Evolutionary conservation across 2,113 vertebrate genomes (phyloP).

Genomic region (Micronisus gabar): DNA sequence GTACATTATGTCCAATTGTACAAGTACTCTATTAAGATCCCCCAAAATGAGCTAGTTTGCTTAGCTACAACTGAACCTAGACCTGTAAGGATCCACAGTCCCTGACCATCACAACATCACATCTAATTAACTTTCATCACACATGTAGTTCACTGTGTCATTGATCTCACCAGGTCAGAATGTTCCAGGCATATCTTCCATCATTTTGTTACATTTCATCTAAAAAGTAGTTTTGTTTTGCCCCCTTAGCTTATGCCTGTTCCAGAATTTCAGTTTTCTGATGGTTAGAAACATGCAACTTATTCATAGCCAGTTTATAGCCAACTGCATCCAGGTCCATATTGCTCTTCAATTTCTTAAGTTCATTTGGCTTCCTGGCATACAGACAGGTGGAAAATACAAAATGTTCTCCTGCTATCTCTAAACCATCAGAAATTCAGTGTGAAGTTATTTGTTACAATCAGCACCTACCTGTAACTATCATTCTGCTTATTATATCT

Average conservation of each 20-base stretch:
- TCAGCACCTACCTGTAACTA: constrained; percentile 90
- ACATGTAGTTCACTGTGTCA: not conserved
- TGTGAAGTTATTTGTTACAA: not conserved
- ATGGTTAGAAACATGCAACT: not conserved
- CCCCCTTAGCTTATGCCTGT: not conserved
- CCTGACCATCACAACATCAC: not conserved
- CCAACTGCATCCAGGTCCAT: not conserved
- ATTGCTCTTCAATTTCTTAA: not conserved
- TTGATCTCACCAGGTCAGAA: not conserved
- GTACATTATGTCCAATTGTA: fast-evolving
- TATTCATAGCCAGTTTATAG: not conserved
- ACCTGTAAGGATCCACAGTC: not conserved
- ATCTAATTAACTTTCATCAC: not conserved
- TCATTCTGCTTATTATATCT: constrained; percentile 92
- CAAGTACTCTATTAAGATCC: not conserved
- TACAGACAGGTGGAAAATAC: not conserved
- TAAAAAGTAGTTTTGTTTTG: not conserved
- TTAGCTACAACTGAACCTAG: not conserved
- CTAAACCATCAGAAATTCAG: not conserved
- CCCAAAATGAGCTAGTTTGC: not conserved
- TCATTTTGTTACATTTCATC: not conserved
- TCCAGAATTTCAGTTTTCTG: not conserved
- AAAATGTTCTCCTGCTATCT: not conserved
- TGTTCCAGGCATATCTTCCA: not conserved
- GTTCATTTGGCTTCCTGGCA: not conserved